Conservation (phyloP, 1,140 invertebrate genomes). For the Thaumetopoea pityocampa region DNA sequence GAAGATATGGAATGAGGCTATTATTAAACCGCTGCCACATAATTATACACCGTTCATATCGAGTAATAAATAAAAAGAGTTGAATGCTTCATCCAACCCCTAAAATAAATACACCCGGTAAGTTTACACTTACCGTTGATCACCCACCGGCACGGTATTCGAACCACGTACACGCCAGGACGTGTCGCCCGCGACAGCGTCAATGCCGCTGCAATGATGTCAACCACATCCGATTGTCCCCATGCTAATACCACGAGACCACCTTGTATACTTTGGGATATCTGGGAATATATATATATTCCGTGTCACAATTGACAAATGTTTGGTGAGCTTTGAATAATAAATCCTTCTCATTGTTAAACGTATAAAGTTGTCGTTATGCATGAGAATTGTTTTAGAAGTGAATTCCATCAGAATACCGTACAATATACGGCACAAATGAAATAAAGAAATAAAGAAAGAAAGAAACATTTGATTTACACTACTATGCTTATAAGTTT, state of each 20-base stretch:
- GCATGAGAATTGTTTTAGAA: no score
- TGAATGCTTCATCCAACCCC: constrained; percentile 2
- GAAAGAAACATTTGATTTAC: no score
- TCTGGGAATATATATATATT: constrained; percentile 39
- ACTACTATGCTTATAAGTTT: no score
- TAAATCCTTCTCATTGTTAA: no score
- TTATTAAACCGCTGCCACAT: no score
- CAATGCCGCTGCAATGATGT: constrained; percentile 38
- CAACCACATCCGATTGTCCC: constrained; percentile 52
- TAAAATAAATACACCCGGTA: constrained; percentile 10
- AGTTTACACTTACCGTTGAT: constrained; percentile 11
- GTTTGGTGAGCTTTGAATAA: constrained; percentile 45
- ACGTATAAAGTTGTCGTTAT: no score
- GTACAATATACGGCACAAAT: no score
- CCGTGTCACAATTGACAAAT: constrained; percentile 47
- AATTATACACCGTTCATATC: no score
- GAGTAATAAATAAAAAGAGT: no score
- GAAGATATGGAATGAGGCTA: no score
- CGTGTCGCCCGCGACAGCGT: constrained; percentile 44
- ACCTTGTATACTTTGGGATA: constrained; percentile 39
- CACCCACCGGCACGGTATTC: constrained; percentile 25
- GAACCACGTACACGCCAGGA: constrained; percentile 46
- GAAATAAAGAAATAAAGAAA: no score
- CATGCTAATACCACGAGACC: constrained; percentile 49
- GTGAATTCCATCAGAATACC: no score